Evolutionary conservation across 2,888 invertebrate genomes (phyloP).

Genomic region (Heliconius ismenius): DNA sequence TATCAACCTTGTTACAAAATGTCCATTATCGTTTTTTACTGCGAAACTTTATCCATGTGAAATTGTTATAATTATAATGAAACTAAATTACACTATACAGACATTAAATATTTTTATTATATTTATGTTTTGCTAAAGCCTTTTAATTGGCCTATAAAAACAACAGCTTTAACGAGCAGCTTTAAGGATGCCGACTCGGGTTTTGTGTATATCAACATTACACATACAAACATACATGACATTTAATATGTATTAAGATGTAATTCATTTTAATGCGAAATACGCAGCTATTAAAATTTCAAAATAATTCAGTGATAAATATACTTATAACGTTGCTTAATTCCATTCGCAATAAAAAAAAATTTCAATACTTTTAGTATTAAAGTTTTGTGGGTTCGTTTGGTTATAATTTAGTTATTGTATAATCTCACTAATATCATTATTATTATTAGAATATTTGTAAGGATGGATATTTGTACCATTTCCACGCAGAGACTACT

Average conservation of each 20-base stretch:
- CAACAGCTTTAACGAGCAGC: constrained; percentile 38
- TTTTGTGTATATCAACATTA: constrained; percentile 14
- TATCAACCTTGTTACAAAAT: neutral
- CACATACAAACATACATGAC: neutral
- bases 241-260: constrained; percentile 15
- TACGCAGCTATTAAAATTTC: constrained; percentile 11
- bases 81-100: constrained; percentile 8
- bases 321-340: neutral
- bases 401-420: neutral
- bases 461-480: too few relatives aligned
- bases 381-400: too few relatives aligned
- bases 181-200: constrained; percentile 37
- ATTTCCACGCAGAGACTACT: too few relatives aligned
- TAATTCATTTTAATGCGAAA: constrained; percentile 23
- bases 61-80: constrained; percentile 7
- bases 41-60: neutral
- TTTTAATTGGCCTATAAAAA: constrained; percentile 42
- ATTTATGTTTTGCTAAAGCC: constrained; percentile 37
- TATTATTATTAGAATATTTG: too few relatives aligned
- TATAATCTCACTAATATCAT: too few relatives aligned
- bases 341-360: neutral
- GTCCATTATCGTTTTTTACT: neutral
- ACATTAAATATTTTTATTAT: constrained; percentile 33
- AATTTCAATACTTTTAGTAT: neutral
- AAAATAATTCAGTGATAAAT: constrained; percentile 10